Percentiles rank a stretch among this genome's conserved stretches.
Evolutionary conservation across 2,888 invertebrate species (phyloP).

Genomic region (Luperina nickerlii): DNA sequence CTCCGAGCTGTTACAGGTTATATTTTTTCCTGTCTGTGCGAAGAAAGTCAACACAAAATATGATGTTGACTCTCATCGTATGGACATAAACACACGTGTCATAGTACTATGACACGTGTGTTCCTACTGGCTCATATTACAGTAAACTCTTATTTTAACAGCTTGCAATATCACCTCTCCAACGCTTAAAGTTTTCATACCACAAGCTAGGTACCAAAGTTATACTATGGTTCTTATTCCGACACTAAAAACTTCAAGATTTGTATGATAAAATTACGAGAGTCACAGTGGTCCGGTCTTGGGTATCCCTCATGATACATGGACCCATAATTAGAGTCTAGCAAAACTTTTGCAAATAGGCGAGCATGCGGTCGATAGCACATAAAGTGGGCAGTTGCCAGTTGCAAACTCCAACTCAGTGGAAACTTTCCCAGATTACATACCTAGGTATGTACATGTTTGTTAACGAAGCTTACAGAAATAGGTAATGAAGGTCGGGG

Average conservation of each 20-base stretch:
- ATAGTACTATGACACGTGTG: too few species aligned
- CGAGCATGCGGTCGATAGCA: conserved; percentile 34
- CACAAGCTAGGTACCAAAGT: conserved; percentile 33
- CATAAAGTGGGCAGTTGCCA: conserved; percentile 34
- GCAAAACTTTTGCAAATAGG: conserved; percentile 52
- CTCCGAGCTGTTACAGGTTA: conserved; percentile 15
- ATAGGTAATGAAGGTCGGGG: conserved; percentile 26
- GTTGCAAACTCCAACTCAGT: conserved; percentile 36
- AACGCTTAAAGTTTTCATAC: conserved; percentile 31
- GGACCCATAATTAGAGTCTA: conserved; percentile 29
- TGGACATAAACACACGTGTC: conserved; percentile 12
- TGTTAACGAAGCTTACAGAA: conserved; percentile 24
- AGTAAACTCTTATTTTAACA: conserved; percentile 25
- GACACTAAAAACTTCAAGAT: conserved; percentile 33
- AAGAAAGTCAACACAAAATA: conserved; percentile 36
- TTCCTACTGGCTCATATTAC: conserved; percentile 11
- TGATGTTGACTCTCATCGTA: conserved; percentile 34
- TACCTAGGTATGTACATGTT: conserved; percentile 1
- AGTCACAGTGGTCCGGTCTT: conserved; percentile 15
- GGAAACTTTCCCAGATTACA: conserved; percentile 38
- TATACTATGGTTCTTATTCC: conserved; percentile 20
- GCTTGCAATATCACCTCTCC: not conserved
- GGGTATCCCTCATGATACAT: conserved; percentile 42
- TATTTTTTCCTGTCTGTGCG: conserved; percentile 35
- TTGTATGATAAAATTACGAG: conserved; percentile 20